A percentile compares a stretch with the other conserved stretches of the same genome.
phyloP scores from a whole-genome alignment of 2,113 vertebrate species.

The Morone chrysops region DNA sequence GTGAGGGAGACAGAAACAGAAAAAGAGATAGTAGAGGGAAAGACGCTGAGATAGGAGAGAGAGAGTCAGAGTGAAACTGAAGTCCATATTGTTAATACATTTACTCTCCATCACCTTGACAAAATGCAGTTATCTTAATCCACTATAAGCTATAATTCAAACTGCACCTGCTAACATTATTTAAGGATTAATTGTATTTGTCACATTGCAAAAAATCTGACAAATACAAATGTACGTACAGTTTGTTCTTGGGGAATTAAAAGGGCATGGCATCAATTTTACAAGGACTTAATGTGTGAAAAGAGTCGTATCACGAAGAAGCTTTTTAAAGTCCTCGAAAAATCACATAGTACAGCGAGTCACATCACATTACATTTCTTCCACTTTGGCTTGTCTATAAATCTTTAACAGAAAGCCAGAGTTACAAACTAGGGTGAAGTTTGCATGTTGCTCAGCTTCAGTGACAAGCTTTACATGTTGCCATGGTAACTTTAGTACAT shows the following conservation, averaged over 20 bases:
- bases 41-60: background rate
- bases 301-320: background rate
- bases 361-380: background rate
- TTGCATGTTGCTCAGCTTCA: background rate
- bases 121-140: conserved; percentile 2
- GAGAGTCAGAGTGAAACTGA: conserved; percentile 5
- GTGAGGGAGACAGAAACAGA: background rate
- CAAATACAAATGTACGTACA: background rate
- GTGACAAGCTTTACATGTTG: background rate
- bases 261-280: background rate
- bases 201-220: background rate
- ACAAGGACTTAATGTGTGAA: background rate
- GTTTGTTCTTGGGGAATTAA: background rate
- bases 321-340: background rate
- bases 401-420: background rate
- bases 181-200: conserved; percentile 1
- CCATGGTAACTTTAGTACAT: background rate
- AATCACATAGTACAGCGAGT: too few species aligned
- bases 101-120: conserved; percentile 8
- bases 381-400: background rate
- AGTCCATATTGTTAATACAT: background rate
- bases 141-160: background rate
- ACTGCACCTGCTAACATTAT: background rate
- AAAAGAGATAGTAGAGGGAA: background rate
- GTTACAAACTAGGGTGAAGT: background rate